Conservation (phyloP, 2,113 vertebrate species). For the Alexandromys fortis region DNA sequence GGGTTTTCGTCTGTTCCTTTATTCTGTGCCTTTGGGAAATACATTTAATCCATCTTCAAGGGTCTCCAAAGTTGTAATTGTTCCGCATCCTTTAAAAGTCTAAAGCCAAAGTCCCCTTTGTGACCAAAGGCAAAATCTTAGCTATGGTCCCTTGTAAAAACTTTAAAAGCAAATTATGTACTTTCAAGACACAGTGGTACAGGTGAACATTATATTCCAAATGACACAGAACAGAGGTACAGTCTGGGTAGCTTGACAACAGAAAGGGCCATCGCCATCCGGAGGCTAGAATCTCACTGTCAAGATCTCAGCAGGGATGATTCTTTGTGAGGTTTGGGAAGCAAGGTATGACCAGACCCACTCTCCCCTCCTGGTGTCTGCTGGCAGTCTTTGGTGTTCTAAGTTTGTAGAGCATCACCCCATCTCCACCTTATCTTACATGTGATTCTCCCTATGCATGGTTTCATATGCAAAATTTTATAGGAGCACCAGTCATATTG, state of each 20-base stretch:
- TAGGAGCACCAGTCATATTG: neutral
- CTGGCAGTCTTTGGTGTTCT: neutral
- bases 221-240: neutral
- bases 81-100: neutral
- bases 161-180: neutral
- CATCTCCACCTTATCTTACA: neutral
- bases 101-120: neutral
- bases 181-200: neutral
- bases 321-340: neutral
- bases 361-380: no score
- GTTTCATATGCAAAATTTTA: neutral
- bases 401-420: neutral
- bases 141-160: neutral
- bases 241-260: no score
- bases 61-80: neutral
- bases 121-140: neutral
- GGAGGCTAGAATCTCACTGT: neutral
- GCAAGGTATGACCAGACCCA: neutral
- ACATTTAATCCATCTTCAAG: neutral
- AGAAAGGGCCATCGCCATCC: neutral
- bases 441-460: accelerated
- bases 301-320: neutral
- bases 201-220: neutral
- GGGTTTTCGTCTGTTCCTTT: neutral
- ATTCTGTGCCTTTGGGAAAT: neutral